Evolutionary conservation across 1,140 invertebrate genomes (phyloP).

Genomic region (Drosophila rufa): DNA sequence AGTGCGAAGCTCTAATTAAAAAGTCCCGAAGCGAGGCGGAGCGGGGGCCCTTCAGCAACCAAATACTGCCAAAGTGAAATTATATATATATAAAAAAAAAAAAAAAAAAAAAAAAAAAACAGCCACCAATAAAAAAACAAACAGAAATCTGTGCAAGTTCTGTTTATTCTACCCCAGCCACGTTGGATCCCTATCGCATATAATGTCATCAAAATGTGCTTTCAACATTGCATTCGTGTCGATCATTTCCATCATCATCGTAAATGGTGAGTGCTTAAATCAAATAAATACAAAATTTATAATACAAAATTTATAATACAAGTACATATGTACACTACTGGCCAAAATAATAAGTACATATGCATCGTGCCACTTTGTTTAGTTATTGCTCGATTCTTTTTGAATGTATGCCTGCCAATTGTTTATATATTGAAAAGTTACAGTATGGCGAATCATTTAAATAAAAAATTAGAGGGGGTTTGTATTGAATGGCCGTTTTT

Average conservation of each 20-base stretch:
- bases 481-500: no score
- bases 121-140: slow-evolving; percentile 7
- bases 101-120: neutral
- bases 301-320: no score
- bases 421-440: no score
- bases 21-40: slow-evolving; percentile 1
- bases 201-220: slow-evolving; percentile 85
- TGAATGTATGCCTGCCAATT: no score
- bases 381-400: no score
- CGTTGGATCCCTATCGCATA: slow-evolving; percentile 73
- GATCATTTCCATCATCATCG: slow-evolving; percentile 85
- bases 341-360: no score
- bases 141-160: slow-evolving; percentile 39
- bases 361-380: no score
- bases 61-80: slow-evolving; percentile 34
- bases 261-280: slow-evolving; percentile 74
- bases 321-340: no score
- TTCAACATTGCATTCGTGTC: slow-evolving; percentile 84
- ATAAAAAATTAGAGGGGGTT: no score
- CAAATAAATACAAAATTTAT: neutral
- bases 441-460: no score
- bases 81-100: slow-evolving; percentile 1
- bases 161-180: slow-evolving; percentile 51
- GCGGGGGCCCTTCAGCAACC: neutral
- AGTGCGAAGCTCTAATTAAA: slow-evolving; percentile 32